Conservation (phyloP, 2,888 invertebrate species). For the Odontocerum albicorne region DNA sequence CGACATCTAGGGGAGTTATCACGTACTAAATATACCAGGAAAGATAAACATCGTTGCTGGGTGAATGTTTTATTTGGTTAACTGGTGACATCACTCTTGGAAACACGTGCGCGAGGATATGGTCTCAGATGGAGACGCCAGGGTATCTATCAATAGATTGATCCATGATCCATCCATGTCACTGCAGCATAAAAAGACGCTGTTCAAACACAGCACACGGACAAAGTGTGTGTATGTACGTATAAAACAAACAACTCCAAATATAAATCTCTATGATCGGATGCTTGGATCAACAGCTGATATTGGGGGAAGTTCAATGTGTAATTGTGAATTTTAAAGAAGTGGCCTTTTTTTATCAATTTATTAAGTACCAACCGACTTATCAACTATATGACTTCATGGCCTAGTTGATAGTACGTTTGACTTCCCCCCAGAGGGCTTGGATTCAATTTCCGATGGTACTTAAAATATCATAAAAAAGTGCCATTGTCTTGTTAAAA, state of each 20-base stretch:
- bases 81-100: neutral
- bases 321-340: neutral
- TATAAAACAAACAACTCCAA: conserved; percentile 18
- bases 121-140: no score
- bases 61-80: no score
- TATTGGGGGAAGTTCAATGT: conserved; percentile 7
- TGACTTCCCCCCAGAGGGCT: neutral
- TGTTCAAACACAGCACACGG: neutral
- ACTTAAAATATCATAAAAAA: no score
- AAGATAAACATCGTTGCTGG: no score
- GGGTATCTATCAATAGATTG: conserved; percentile 10
- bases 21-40: no score
- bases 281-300: conserved; percentile 19
- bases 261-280: conserved; percentile 21
- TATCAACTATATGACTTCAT: neutral
- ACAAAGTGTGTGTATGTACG: conserved; percentile 21
- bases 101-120: neutral
- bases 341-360: neutral
- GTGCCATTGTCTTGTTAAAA: no score
- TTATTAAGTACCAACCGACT: neutral
- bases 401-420: neutral
- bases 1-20: no score
- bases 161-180: conserved; percentile 11
- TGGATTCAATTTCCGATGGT: neutral
- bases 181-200: conserved; percentile 3